Percentiles rank a stretch among this genome's conserved stretches.
phyloP scores from a whole-genome alignment of 64 coral and sea anemone genomes.

The Montipora cactus region DNA sequence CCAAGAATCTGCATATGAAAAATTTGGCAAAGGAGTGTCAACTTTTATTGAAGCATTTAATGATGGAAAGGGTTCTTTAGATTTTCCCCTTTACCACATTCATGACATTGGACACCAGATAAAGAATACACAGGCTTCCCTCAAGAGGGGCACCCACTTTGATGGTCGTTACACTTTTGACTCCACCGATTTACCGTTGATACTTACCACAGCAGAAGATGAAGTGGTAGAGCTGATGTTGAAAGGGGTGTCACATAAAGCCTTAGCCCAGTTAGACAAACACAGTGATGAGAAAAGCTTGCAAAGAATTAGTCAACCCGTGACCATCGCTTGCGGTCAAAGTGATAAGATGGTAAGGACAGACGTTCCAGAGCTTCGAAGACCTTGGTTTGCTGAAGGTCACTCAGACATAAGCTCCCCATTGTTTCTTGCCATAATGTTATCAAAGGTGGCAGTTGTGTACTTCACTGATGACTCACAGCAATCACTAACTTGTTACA shows the following conservation, averaged over 20 bases:
- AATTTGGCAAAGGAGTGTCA: constrained; percentile 51
- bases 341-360: constrained; percentile 58
- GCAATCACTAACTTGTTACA: constrained; percentile 14
- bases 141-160: constrained; percentile 64
- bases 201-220: constrained; percentile 57
- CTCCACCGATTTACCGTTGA: constrained; percentile 69
- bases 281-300: constrained; percentile 22
- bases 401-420: constrained; percentile 31
- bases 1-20: constrained; percentile 61
- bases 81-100: constrained; percentile 55
- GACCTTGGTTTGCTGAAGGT: constrained; percentile 60
- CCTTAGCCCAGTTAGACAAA: constrained; percentile 56
- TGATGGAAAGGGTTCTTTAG: constrained; percentile 20
- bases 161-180: constrained; percentile 48
- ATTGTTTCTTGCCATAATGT: constrained; percentile 6
- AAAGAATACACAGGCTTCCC: constrained; percentile 55
- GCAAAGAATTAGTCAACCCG: constrained; percentile 66
- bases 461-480: constrained; percentile 38
- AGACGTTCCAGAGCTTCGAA: constrained; percentile 58
- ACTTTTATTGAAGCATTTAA: constrained; percentile 33
- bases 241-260: constrained; percentile 72
- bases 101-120: constrained; percentile 65
- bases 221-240: constrained; percentile 58
- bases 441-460: constrained; percentile 56
- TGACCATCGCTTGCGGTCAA: constrained; percentile 62